Evolutionary conservation across 2,113 vertebrate genomes (phyloP), one percentile per base, ranked within the genome.

Genomic region (Chionomys nivalis): DNA sequence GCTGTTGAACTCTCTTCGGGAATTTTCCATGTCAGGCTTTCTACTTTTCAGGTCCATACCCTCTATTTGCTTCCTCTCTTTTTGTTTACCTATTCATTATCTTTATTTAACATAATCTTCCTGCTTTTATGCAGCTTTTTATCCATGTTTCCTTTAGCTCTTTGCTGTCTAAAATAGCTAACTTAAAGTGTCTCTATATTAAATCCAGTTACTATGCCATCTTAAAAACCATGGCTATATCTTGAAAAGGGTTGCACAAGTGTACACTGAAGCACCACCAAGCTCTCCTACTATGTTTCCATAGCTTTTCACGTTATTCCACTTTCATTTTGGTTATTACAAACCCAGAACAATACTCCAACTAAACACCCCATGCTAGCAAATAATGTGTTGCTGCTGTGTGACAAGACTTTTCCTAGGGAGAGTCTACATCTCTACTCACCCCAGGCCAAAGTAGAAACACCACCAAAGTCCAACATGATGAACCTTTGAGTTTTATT

Each of bases 241-340:
- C 42, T 44, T 39, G 36, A 17, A 52, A 31, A 31, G 14, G 28
- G 6, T 16, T 39, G 28, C 21, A 31, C 42, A 91, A 96, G 73
- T 66, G n/a, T 72, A 91, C 16, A 11, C 33, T 81, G 47, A 94
- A 96, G 68, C 77, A 52, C 63, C n/a, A 83, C 39, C 68, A 73
- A 78, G 70, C 42, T 75, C 39, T 72, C 72, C 52, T 55, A 47
- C 55, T 39, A 21, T 52, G 63, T 65, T 92, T 95, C 77, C n/a
- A 14, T 94, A 86, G 31, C 11, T 76, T 90, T 92, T 86, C 76
- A 92, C 49, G 44, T 85, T 92, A 95, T 70, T 92, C 52, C 65
- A 52, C 19, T 44, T 94, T 90, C 1, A 5, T 24, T 81, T 85
- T 90, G 39, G 42, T 58, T 94, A 77, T 61, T 92, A 9, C 89